Evolutionary conservation across 2,888 invertebrate species (phyloP).

Genomic region (Agrochola lychnidis): DNA sequence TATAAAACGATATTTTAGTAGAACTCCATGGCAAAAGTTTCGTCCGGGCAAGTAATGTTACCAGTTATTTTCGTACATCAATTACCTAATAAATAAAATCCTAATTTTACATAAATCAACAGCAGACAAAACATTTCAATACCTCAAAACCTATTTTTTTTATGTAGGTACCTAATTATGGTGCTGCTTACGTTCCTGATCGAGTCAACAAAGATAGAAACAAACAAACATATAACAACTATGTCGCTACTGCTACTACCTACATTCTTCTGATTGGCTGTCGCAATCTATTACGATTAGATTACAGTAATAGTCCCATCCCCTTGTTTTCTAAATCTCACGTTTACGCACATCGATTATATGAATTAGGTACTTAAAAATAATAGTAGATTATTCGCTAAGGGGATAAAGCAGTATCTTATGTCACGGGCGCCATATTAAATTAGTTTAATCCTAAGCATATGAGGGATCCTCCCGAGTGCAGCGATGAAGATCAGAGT

Average conservation of each 20-base stretch:
- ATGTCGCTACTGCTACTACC: conserved; percentile 19
- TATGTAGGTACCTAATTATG: background rate
- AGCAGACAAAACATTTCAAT: background rate
- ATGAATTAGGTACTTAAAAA: background rate
- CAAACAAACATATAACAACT: conserved; percentile 14
- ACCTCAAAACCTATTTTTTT: background rate
- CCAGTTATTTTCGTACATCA: background rate
- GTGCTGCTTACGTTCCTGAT: background rate
- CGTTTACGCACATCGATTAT: background rate
- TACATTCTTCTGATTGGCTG: conserved; percentile 42
- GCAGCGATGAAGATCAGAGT: background rate
- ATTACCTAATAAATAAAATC: background rate
- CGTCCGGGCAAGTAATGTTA: no score
- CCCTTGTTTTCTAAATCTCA: conserved; percentile 45
- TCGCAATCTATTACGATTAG: conserved; percentile 46
- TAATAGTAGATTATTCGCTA: conserved; percentile 1
- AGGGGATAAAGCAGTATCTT: background rate
- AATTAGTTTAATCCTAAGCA: no score
- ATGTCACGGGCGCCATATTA: background rate
- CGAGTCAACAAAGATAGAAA: conserved; percentile 6
- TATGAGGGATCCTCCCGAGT: no score
- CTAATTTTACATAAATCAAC: background rate
- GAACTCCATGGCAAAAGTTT: background rate
- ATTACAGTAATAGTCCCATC: conserved; percentile 40
- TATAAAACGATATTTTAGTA: background rate